phyloP scores from a whole-genome alignment of 2,113 vertebrate genomes.

The Nerophis lumbriciformis region DNA sequence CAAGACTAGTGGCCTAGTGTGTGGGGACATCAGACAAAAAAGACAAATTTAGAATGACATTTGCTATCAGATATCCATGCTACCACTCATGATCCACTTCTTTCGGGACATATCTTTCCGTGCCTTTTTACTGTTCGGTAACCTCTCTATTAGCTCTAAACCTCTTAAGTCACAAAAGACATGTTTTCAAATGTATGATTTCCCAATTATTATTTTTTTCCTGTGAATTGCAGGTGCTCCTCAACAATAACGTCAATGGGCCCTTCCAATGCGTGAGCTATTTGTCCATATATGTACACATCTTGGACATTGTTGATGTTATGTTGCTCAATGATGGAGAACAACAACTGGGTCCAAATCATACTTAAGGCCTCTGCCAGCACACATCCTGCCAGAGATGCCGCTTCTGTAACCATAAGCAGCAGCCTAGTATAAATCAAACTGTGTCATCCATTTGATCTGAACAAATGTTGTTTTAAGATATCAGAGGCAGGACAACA shows the following conservation, averaged over 20 bases:
- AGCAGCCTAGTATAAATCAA: constrained; percentile 41
- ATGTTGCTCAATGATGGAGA: not conserved
- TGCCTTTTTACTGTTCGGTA: not conserved
- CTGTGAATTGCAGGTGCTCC: constrained; percentile 40
- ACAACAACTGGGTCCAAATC: not conserved
- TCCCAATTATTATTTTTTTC: not conserved
- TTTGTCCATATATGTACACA: not conserved
- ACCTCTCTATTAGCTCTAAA: too few species aligned
- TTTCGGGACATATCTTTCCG: constrained; percentile 5
- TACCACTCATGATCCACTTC: not conserved
- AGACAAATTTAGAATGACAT: constrained; percentile 1
- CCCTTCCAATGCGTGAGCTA: too few species aligned
- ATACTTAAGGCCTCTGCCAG: not conserved
- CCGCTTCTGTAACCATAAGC: not conserved
- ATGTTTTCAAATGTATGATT: not conserved
- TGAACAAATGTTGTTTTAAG: constrained; percentile 63
- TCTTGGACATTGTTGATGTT: not conserved
- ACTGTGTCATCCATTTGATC: constrained; percentile 29
- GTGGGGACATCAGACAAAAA: constrained; percentile 13
- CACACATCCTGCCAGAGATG: constrained; percentile 2
- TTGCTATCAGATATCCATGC: not conserved
- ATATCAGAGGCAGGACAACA: constrained; percentile 39
- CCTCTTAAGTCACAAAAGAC: not conserved
- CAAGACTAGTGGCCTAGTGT: constrained; percentile 4
- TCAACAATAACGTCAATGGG: constrained; percentile 19